Conservation (phyloP, 2,888 invertebrate species). For the Nesidiocoris tenuis region DNA sequence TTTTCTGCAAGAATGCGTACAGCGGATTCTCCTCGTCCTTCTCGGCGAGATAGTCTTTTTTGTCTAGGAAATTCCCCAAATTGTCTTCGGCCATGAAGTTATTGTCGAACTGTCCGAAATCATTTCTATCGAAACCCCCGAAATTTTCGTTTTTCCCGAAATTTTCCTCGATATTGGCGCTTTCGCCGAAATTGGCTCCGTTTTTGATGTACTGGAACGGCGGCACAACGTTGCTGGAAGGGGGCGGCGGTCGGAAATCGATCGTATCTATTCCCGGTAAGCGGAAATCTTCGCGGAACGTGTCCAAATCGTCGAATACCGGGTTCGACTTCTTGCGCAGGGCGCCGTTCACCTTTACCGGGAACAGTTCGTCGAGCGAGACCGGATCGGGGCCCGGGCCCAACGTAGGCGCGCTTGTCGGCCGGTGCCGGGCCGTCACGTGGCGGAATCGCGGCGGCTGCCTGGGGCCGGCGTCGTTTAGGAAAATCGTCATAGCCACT, state of each 20-base stretch:
- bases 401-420: conserved; percentile 8
- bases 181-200: conserved; percentile 10
- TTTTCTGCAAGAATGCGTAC: conserved; percentile 59
- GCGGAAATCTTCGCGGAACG: conserved; percentile 54
- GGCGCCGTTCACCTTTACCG: conserved; percentile 20
- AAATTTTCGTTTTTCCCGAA: neutral
- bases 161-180: conserved; percentile 15
- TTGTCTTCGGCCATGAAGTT: too few relatives aligned
- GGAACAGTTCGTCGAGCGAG: conserved; percentile 31
- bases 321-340: conserved; percentile 31
- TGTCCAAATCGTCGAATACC: conserved; percentile 53
- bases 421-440: conserved; percentile 32
- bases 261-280: conserved; percentile 19
- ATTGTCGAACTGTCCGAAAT: too few relatives aligned
- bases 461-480: conserved; percentile 48
- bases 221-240: neutral
- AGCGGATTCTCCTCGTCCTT: conserved; percentile 53
- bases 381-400: conserved; percentile 39
- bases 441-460: conserved; percentile 30
- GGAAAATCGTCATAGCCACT: conserved; percentile 52
- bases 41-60: conserved; percentile 20
- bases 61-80: too few relatives aligned
- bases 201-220: conserved; percentile 40
- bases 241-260: neutral
- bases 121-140: too few relatives aligned